phyloP scores from a whole-genome alignment of 2,888 invertebrate genomes.

The Cephus runcator region DNA sequence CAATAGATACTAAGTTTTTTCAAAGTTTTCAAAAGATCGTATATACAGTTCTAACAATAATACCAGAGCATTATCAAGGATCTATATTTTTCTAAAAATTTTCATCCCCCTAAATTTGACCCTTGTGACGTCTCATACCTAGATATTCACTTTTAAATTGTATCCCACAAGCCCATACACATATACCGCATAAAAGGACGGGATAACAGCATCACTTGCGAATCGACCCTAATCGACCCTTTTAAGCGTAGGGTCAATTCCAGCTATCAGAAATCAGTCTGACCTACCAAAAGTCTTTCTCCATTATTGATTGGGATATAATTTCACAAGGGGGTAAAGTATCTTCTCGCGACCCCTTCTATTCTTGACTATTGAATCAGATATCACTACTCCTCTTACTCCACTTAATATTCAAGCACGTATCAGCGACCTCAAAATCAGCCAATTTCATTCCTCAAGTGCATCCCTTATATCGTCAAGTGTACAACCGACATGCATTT shows the following conservation, averaged over 20 bases:
- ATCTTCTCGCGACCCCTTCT: background rate
- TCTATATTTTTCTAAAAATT: background rate
- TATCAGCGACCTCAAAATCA: background rate
- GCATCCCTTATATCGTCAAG: background rate
- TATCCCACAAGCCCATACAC: background rate
- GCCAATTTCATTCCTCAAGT: background rate
- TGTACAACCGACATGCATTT: background rate
- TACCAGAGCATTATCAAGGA: background rate
- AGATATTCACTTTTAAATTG: background rate
- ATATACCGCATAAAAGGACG: background rate
- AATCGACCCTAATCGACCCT: constrained; percentile 26
- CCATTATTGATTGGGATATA: constrained; percentile 39
- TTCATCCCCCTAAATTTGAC: background rate
- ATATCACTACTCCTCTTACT: background rate
- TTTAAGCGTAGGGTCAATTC: constrained; percentile 35
- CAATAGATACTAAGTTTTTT: background rate
- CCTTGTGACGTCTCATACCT: background rate
- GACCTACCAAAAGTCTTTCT: constrained; percentile 34
- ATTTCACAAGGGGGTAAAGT: constrained; percentile 26
- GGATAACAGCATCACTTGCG: background rate
- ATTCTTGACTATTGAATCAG: background rate
- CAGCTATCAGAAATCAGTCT: constrained; percentile 37
- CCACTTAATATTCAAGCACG: background rate
- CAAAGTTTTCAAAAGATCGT: background rate
- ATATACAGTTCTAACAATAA: background rate